A percentile compares a stretch with the other conserved stretches of the same genome.
These are phyloP conservation scores for Carpatolechia fugitivella DNA, from an alignment of 2,888 invertebrate genomes.

Conservation along the genomic window DNA sequence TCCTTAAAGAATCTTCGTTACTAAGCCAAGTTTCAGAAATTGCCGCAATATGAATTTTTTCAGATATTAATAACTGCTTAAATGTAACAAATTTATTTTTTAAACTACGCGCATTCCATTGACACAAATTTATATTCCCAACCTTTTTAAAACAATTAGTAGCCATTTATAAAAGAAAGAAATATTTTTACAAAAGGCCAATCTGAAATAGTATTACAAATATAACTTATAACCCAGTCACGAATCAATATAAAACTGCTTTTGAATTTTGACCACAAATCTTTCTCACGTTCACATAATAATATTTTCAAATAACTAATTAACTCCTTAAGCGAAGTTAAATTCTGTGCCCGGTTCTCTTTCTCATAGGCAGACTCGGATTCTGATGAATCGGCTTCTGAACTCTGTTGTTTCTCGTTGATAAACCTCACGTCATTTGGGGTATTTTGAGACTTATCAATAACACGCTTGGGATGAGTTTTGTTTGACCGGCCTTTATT, in stretches of 20 bases:
- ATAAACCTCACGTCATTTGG: background rate
- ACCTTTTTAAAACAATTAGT: background rate
- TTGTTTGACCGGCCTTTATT: background rate
- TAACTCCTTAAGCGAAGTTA: too few species aligned
- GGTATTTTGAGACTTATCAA: background rate
- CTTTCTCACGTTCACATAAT: too few species aligned
- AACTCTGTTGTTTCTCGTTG: background rate
- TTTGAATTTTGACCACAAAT: too few species aligned
- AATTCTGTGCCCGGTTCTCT: too few species aligned
- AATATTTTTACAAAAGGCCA: background rate
- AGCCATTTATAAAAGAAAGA: background rate
- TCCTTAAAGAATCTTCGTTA: too few species aligned
- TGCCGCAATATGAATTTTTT: too few species aligned
- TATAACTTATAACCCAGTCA: background rate
- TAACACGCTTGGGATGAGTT: background rate
- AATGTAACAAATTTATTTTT: too few species aligned
- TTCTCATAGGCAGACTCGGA: too few species aligned
- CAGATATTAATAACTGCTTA: too few species aligned
- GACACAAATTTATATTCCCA: background rate
- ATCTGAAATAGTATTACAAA: background rate
- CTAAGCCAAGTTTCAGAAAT: too few species aligned
- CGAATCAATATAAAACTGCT: background rate
- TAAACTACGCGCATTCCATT: too few species aligned
- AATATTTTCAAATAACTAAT: too few species aligned
- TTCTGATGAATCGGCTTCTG: background rate